Conservation (phyloP, 2,113 vertebrate genomes). For the Gymnarchus niloticus region DNA sequence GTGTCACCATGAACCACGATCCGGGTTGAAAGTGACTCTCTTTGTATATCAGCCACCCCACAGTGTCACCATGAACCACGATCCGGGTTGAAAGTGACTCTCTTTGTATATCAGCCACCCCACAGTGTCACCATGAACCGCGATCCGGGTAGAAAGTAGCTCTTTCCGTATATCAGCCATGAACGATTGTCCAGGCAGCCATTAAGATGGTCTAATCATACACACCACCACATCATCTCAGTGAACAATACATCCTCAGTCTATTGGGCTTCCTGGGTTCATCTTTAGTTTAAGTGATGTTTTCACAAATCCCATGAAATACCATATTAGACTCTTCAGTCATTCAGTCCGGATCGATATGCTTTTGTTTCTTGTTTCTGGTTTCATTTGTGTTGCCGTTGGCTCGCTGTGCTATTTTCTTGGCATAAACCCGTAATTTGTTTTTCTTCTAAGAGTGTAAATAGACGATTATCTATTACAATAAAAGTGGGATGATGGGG, state of each 20-base stretch:
- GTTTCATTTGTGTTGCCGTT: not conserved
- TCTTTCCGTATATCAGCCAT: too few relatives aligned
- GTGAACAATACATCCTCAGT: not conserved
- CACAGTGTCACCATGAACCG: too few relatives aligned
- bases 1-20: too few relatives aligned
- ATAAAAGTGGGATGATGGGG: not conserved
- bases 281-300: not conserved
- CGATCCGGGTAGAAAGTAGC: too few relatives aligned
- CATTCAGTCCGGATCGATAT: not conserved
- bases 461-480: not conserved
- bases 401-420: not conserved
- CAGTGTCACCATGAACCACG: too few relatives aligned
- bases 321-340: not conserved
- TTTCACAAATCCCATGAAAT: not conserved
- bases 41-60: too few relatives aligned
- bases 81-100: too few relatives aligned
- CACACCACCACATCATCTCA: not conserved
- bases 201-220: not conserved
- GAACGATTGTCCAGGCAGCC: too few relatives aligned
- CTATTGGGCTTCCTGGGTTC: not conserved
- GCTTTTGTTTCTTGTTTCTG: not conserved
- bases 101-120: too few relatives aligned
- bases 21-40: too few relatives aligned
- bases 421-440: constrained; percentile 4
- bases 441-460: not conserved